These are phyloP conservation scores for Epistrophe grossulariae DNA, from an alignment of 2,888 invertebrate genomes.

Conservation along the genomic window DNA sequence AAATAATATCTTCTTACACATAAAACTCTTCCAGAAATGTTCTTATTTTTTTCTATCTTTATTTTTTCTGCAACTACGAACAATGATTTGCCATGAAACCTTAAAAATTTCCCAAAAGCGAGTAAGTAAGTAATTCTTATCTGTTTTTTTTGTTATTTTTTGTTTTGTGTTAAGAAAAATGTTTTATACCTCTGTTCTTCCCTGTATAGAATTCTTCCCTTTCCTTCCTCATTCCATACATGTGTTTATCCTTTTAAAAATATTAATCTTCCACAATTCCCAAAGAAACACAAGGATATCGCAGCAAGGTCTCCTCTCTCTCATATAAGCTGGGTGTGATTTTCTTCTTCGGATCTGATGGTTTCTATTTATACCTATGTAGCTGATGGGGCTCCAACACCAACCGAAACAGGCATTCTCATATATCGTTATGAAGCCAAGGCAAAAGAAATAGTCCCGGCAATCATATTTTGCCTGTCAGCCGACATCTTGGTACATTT, in stretches of 20 bases:
- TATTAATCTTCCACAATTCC: conserved; percentile 69
- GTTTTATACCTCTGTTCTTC: conserved; percentile 2
- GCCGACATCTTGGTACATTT: conserved; percentile 75
- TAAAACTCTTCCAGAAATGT: conserved; percentile 24
- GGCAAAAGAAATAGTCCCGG: conserved; percentile 23
- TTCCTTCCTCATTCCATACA: conserved; percentile 11
- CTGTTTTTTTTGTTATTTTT: conserved; percentile 6
- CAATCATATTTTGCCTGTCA: conserved; percentile 75
- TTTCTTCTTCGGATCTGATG: conserved; percentile 5
- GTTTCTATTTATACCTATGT: neutral
- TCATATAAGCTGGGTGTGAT: conserved; percentile 23
- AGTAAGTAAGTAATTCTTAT: conserved; percentile 65
- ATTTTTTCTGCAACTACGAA: conserved; percentile 2
- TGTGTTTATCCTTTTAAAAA: conserved; percentile 73
- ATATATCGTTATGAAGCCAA: neutral
- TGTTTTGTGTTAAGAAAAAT: neutral
- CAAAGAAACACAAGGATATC: conserved; percentile 40
- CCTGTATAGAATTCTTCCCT: neutral
- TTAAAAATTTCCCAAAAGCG: conserved; percentile 25
- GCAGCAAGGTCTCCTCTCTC: conserved; percentile 2
- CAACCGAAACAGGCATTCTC: conserved; percentile 27
- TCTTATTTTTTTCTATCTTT: neutral
- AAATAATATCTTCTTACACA: conserved; percentile 42
- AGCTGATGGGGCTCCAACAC: conserved; percentile 9
- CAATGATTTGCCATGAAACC: conserved; percentile 40